phyloP scores from a whole-genome alignment of 2,113 vertebrate genomes.

The Steatornis caripensis region DNA sequence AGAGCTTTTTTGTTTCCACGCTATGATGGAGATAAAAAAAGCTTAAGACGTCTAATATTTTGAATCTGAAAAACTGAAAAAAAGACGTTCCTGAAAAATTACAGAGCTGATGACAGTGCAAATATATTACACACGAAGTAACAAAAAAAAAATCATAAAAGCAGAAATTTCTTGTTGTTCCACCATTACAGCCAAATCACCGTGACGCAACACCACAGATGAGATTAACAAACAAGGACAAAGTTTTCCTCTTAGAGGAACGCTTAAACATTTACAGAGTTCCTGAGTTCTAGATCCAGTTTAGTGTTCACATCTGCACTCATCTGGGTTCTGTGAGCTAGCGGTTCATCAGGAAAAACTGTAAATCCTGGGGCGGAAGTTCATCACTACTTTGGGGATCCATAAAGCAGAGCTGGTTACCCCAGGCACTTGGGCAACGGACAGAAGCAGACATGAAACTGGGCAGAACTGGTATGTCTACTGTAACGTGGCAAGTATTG shows the following conservation, averaged over 20 bases:
- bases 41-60: not conserved
- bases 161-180: no score
- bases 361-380: not conserved
- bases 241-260: no score
- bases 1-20: not conserved
- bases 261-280: no score
- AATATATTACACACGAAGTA: not conserved
- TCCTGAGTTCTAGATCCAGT: not conserved
- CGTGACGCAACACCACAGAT: no score
- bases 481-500: not conserved
- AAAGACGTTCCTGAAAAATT: no score
- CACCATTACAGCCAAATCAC: not conserved
- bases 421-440: not conserved
- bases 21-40: not conserved
- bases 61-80: not conserved
- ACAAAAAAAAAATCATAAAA: not conserved
- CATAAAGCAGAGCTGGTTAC: not conserved
- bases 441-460: not conserved
- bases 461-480: fast-evolving
- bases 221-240: no score
- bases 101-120: not conserved
- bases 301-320: not conserved
- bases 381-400: no score
- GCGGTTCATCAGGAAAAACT: not conserved
- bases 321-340: not conserved